Conservation (phyloP, 2,797 vertebrate genomes). For the Hybognathus amarus region DNA sequence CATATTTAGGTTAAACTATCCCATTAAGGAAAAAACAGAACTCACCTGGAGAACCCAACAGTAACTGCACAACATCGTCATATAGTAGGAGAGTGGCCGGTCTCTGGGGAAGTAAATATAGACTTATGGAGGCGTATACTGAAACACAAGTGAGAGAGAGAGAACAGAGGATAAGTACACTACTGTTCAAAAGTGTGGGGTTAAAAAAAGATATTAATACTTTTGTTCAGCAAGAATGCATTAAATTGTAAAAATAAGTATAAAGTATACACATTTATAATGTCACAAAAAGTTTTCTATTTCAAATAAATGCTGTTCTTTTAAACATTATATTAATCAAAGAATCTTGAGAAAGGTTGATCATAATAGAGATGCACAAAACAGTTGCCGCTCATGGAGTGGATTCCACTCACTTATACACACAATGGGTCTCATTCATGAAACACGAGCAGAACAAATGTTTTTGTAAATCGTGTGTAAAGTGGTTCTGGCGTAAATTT, state of each 20-base stretch:
- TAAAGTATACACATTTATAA: background rate
- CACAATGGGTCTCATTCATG: too few species aligned
- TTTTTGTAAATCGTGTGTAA: too few species aligned
- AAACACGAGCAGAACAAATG: too few species aligned
- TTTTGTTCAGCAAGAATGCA: background rate
- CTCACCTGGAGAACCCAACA: conserved; percentile 86
- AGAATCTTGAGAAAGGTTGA: background rate
- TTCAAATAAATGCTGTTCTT: background rate
- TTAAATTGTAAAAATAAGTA: background rate
- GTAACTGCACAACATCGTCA: conserved; percentile 84
- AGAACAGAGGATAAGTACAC: background rate
- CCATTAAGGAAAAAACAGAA: background rate
- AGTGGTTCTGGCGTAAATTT: too few species aligned
- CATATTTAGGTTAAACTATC: background rate
- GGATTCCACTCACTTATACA: too few species aligned
- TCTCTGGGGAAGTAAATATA: conserved; percentile 83
- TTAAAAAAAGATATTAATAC: background rate
- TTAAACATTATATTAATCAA: background rate
- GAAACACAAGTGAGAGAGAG: conserved; percentile 38
- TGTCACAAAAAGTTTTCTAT: background rate
- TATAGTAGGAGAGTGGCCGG: conserved; percentile 86
- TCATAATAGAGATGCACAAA: too few species aligned
- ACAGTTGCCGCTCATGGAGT: background rate
- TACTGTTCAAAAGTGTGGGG: background rate
- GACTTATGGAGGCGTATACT: conserved; percentile 85